Conservation (phyloP, 1,140 invertebrate genomes). For the Melanaphis sacchari region DNA sequence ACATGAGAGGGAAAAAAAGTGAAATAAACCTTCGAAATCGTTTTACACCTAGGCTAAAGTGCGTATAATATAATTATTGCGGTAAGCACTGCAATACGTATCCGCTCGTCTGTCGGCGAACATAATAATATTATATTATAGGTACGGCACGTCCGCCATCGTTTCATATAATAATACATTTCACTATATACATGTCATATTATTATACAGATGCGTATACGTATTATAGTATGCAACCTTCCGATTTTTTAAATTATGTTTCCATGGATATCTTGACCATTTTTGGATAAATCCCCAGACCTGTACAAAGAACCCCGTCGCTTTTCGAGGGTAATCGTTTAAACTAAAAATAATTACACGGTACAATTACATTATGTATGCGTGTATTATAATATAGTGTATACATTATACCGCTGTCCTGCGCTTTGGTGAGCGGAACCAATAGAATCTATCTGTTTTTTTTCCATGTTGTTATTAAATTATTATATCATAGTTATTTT, state of each 20-base stretch:
- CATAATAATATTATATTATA: slow-evolving; percentile 16
- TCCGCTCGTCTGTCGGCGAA: background rate
- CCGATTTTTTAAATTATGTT: background rate
- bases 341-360: background rate
- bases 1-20: background rate
- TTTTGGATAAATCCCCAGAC: background rate
- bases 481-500: background rate
- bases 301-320: background rate
- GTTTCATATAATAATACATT: background rate
- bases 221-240: background rate
- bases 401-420: background rate
- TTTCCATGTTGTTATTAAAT: background rate
- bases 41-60: slow-evolving; percentile 4
- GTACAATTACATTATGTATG: background rate
- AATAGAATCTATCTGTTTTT: background rate
- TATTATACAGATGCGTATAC: background rate
- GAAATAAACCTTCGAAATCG: slow-evolving; percentile 7
- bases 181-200: background rate
- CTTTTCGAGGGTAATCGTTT: background rate
- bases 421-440: background rate
- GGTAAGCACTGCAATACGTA: background rate
- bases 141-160: background rate
- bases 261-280: background rate
- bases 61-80: slow-evolving; percentile 5
- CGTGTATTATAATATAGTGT: no score